A percentile compares a stretch with the other conserved stretches of the same genome.
These are phyloP conservation scores for Psettodes erumei DNA, from an alignment of 2,113 vertebrate genomes.

Conservation along the genomic window DNA sequence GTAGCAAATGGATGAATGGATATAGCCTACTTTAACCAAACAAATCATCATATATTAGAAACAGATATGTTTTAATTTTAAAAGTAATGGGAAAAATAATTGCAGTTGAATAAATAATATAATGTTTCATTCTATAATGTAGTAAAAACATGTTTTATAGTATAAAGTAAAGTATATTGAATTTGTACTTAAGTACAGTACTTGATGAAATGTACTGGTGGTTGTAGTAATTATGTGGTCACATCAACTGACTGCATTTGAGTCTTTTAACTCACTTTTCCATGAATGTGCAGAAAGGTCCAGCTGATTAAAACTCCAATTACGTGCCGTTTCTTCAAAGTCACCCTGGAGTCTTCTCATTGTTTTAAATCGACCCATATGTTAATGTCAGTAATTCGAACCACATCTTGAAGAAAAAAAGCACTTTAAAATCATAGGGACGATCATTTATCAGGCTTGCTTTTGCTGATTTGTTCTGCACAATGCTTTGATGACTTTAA, in stretches of 20 bases:
- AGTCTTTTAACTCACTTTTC: not conserved
- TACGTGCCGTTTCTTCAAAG: not conserved
- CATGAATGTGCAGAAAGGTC: not conserved
- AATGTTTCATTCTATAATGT: not conserved
- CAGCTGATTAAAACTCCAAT: not conserved
- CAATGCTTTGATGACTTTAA: not conserved
- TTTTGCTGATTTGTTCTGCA: slow-evolving; percentile 5
- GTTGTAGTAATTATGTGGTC: not conserved
- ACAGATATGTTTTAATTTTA: not conserved
- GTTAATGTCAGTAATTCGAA: slow-evolving; percentile 18
- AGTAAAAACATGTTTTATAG: not conserved
- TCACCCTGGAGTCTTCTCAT: not conserved
- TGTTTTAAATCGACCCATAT: slow-evolving; percentile 3
- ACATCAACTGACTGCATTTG: slow-evolving; percentile 1
- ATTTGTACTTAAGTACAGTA: not conserved
- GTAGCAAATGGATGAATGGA: too few species aligned
- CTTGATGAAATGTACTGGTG: not conserved
- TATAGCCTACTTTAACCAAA: not conserved
- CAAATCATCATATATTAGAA: not conserved
- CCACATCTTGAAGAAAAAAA: slow-evolving; percentile 12
- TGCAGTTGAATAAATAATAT: not conserved
- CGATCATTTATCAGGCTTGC: not conserved
- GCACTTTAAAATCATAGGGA: slow-evolving; percentile 14
- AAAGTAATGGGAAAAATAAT: not conserved
- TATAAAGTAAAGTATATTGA: not conserved